Percentiles rank a stretch among this genome's conserved stretches.
Conservation (phyloP, 2,888 invertebrate genomes). For the Hirtodrosophila duncani region DNA sequence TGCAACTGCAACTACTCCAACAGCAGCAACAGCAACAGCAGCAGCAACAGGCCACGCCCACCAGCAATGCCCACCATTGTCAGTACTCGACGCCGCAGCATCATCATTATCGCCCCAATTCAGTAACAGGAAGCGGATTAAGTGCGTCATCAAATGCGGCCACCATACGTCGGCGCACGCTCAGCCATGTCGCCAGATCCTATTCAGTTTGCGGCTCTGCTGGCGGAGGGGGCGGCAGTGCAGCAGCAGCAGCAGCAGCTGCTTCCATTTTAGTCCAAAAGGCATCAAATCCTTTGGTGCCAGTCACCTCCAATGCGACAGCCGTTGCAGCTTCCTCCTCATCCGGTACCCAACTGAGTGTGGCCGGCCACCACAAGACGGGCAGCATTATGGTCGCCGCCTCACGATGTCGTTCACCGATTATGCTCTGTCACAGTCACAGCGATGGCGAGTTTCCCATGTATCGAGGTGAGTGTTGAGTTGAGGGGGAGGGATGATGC, state of each 20-base stretch:
- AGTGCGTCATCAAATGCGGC: conserved; percentile 53
- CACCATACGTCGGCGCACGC: conserved; percentile 69
- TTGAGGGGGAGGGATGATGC: too few species aligned
- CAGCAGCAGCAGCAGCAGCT: conserved; percentile 12
- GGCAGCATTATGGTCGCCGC: conserved; percentile 73
- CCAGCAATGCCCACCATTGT: conserved; percentile 47
- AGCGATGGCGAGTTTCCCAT: conserved; percentile 92
- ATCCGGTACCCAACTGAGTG: conserved; percentile 46
- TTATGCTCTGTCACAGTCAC: conserved; percentile 91
- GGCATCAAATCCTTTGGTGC: conserved; percentile 38
- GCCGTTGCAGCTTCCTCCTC: conserved; percentile 12
- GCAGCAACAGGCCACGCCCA: conserved; percentile 26
- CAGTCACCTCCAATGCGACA: conserved; percentile 5
- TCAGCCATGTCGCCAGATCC: conserved; percentile 74
- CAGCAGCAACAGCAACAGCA: conserved; percentile 21
- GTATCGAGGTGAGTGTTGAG: conserved; percentile 83
- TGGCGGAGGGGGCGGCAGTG: too few species aligned
- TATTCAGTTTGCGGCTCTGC: conserved; percentile 58
- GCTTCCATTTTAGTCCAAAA: conserved; percentile 32
- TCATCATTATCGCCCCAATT: conserved; percentile 58
- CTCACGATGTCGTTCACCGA: conserved; percentile 84
- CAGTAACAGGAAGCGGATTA: conserved; percentile 22
- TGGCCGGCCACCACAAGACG: conserved; percentile 55
- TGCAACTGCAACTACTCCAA: conserved; percentile 27
- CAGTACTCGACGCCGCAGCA: conserved; percentile 71